These are phyloP conservation scores for Vombatus ursinus DNA, from an alignment of 2,113 vertebrate genomes.

Conservation along the genomic window DNA sequence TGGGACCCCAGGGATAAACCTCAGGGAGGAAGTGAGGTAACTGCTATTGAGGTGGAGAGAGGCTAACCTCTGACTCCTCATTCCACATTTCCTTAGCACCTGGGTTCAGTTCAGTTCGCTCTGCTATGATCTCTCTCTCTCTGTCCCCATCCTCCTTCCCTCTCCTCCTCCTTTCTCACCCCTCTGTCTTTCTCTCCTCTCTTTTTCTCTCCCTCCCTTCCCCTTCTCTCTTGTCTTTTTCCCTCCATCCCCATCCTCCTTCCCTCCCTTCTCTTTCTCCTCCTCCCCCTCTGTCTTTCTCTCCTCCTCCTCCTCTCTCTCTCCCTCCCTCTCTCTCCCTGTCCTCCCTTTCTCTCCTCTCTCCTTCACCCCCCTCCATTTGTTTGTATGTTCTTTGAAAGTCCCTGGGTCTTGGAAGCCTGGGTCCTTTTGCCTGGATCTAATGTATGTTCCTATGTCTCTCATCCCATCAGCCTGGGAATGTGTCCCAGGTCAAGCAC, in stretches of 20 bases:
- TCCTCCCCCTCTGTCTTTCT: not conserved
- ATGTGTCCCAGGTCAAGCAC: not conserved
- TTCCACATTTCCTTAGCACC: not conserved
- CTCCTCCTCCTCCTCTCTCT: not conserved
- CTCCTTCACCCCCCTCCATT: not conserved
- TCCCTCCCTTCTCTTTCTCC: no score
- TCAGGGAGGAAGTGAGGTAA: not conserved
- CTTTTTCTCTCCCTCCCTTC: accelerated
- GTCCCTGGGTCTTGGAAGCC: not conserved
- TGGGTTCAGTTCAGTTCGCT: not conserved
- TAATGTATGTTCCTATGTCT: not conserved
- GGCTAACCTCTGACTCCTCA: not conserved
- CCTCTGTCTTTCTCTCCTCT: no score
- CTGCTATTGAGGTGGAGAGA: not conserved
- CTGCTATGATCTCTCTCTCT: not conserved
- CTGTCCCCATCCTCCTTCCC: no score
- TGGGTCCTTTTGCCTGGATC: not conserved
- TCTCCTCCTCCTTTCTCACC: not conserved
- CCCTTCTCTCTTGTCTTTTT: accelerated
- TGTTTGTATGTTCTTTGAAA: not conserved
- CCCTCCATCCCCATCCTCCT: not conserved
- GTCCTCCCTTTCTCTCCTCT: accelerated
- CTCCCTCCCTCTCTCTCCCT: no score
- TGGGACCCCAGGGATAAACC: not conserved
- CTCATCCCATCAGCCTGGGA: accelerated